Evolutionary conservation across 1,140 invertebrate genomes (phyloP).

Genomic region (Cryptotermes secundus): DNA sequence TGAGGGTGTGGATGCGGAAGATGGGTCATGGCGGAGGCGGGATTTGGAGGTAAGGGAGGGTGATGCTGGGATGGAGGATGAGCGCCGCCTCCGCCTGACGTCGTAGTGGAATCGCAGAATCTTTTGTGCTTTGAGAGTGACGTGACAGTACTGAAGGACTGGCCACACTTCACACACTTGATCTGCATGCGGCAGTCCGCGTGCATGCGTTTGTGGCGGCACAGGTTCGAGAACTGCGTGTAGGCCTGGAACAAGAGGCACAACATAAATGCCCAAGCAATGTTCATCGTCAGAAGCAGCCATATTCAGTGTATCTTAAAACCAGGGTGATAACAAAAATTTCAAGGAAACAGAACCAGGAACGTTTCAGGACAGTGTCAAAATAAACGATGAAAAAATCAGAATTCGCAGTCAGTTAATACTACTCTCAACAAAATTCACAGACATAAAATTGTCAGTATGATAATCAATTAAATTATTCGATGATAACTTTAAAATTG

Average conservation of each 20-base stretch:
- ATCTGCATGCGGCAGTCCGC: conserved; percentile 83
- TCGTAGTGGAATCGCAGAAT: conserved; percentile 72
- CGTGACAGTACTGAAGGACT: conserved; percentile 86
- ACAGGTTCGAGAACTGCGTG: conserved; percentile 99
- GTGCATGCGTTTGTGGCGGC: conserved; percentile 99
- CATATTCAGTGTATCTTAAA: not conserved
- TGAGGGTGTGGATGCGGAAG: conserved; percentile 21
- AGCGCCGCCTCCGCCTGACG: conserved; percentile 48
- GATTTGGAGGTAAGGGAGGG: conserved; percentile 38
- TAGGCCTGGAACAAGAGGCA: conserved; percentile 77
- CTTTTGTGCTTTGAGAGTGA: conserved; percentile 81
- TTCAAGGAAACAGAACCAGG: no score
- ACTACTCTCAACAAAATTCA: no score
- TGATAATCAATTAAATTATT: no score
- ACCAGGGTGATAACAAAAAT: no score
- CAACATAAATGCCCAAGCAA: not conserved
- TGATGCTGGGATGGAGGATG: conserved; percentile 49
- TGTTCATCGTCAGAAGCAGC: not conserved
- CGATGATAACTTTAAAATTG: no score
- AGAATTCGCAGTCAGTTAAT: no score
- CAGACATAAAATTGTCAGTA: no score
- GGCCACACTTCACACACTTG: conserved; percentile 89
- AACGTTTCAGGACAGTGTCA: no score
- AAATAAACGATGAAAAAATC: no score
- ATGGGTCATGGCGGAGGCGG: conserved; percentile 44